Evolutionary conservation across 2,113 vertebrate genomes (phyloP).

Genomic region (Donacobius atricapilla): DNA sequence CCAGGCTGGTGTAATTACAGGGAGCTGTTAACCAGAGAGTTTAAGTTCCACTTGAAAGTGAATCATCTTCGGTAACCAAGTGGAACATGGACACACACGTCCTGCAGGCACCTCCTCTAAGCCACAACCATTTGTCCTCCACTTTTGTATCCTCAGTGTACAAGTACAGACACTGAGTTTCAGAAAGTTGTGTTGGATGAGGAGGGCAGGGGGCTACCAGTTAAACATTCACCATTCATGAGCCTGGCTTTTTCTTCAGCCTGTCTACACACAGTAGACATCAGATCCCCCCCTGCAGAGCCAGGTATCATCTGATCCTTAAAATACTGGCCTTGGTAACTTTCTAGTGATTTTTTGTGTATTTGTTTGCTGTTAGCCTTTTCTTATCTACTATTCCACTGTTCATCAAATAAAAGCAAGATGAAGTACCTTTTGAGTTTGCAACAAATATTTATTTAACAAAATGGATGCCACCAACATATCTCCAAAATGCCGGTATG

Average conservation of each 20-base stretch:
- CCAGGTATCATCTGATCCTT: not conserved
- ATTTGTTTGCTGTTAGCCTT: not conserved
- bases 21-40: not conserved
- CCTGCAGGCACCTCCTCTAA: not conserved
- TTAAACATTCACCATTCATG: not conserved
- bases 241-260: not conserved
- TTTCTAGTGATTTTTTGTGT: not conserved
- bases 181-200: not conserved
- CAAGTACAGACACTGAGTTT: not conserved
- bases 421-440: conserved; percentile 19
- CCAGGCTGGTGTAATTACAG: not conserved
- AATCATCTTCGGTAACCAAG: not conserved
- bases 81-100: not conserved
- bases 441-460: conserved; percentile 70
- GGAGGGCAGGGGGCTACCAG: not conserved
- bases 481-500: conserved; percentile 10
- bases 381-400: not conserved
- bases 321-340: not conserved
- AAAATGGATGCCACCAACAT: conserved; percentile 37
- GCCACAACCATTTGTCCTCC: not conserved
- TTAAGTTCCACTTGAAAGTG: not conserved
- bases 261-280: not conserved
- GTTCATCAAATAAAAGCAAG: not conserved
- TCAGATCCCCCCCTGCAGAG: not conserved
- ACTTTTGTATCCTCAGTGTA: not conserved